Base-by-base conservation (phyloP, 2,113 vertebrate species). In the Strix uralensis region DNA sequence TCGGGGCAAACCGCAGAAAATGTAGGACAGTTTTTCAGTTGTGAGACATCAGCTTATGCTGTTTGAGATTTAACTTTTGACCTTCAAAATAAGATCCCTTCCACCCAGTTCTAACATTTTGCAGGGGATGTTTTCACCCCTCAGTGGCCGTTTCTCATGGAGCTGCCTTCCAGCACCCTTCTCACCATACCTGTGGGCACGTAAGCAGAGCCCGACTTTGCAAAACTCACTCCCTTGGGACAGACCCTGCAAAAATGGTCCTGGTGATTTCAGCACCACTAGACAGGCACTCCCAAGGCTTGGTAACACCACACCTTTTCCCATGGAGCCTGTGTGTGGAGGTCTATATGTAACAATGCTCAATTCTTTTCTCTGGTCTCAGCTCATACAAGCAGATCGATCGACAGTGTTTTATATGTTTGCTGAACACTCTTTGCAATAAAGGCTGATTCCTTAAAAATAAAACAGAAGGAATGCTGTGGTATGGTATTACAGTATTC, bases 381-480 rank as follows among this genome's bases (percentile, higher is more conserved):
- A 65, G 51, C 75, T 82, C 29, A 26, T 1, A 32, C 38, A 65
- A 91, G 63, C 58, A 79, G 62, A 42, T 7, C 30, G 61, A 92
- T 77, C 7, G 1, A 73, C 32, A 69, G 38, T 5, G 10, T 54
- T 96, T 63, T 51, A 26, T n/a, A 27, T 49, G 51, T 66, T 85
- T 82, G 87, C 16, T 88, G 90, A 80, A 79, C 75, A 81, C 52
- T 85, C 81, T 44, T n/a, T 69, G 46, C 66, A 85, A 51, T 77
- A 85, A 85, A 82, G 81, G 26, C 46, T 0, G 2, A 91, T 34
- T 87, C 62, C 74, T 96, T 91, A 71, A 90, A 94, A 93, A 91
- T 47, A 72, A 91, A 94, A 81, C 34, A 81, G 72, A 84, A 90
- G 66, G 65, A 94, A 88, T 82, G 73, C 29, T 81, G 84, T 55